Evolutionary conservation across 2,113 vertebrate species (phyloP).

Genomic region (Cettia cetti): DNA sequence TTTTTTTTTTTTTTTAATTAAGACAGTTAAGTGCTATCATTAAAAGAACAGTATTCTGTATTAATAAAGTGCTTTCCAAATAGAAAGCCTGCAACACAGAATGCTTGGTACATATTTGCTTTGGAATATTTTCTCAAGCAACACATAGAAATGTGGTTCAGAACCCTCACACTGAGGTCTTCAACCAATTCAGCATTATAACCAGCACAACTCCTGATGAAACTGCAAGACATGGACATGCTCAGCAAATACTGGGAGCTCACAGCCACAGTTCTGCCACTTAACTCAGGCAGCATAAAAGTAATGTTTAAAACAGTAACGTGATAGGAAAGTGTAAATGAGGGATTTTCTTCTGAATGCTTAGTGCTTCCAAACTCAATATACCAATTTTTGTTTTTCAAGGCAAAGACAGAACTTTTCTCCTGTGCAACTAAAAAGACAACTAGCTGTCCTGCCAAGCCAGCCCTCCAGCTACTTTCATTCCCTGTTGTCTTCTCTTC

Average conservation of each 20-base stretch:
- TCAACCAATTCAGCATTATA: not conserved
- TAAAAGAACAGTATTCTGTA: not conserved
- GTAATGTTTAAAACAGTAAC: not conserved
- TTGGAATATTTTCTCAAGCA: not conserved
- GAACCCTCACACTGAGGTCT: not conserved
- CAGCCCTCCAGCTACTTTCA: not conserved
- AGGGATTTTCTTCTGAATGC: not conserved
- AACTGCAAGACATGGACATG: not conserved
- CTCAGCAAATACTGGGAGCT: not conserved
- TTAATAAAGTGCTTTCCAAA: not conserved
- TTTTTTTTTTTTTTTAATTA: not conserved
- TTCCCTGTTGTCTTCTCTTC: not conserved
- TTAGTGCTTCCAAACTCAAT: not conserved
- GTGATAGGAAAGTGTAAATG: not conserved
- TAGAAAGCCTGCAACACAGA: not conserved
- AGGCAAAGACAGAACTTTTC: not conserved
- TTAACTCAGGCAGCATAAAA: not conserved
- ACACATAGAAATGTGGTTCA: not conserved
- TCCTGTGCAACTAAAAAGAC: not conserved
- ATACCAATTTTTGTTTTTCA: not conserved
- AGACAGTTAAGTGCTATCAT: not conserved
- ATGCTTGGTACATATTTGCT: not conserved
- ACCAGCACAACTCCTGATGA: not conserved
- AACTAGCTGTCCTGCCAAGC: not conserved
- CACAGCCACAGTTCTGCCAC: not conserved